These are phyloP conservation scores for Sebastes kiyomatsui DNA, from an alignment of 2,797 vertebrate genomes.

Conservation along the genomic window DNA sequence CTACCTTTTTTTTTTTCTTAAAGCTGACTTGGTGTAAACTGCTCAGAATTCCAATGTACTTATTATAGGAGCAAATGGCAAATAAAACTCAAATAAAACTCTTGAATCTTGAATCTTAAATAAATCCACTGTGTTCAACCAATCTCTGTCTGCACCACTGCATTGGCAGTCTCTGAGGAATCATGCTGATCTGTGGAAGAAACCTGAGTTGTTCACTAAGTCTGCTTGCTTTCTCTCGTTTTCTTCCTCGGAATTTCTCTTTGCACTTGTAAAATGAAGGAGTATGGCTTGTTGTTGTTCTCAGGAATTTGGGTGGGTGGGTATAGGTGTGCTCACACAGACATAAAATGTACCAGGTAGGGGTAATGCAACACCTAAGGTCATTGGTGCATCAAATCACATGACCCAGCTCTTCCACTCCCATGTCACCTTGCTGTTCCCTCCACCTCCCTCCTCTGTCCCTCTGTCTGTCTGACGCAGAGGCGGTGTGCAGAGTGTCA, in stretches of 20 bases:
- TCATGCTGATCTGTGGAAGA: not conserved
- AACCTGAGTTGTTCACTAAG: not conserved
- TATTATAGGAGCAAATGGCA: no score
- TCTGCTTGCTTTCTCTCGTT: not conserved
- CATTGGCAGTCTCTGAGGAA: not conserved
- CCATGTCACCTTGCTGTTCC: slow-evolving; percentile 52
- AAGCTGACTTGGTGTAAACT: no score
- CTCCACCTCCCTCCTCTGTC: slow-evolving; percentile 33
- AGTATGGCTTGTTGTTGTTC: not conserved
- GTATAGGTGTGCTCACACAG: no score
- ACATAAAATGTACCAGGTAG: slow-evolving; percentile 46
- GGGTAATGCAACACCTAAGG: slow-evolving; percentile 42
- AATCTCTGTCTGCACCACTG: not conserved
- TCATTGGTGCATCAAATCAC: slow-evolving; percentile 70
- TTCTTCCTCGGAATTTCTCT: not conserved
- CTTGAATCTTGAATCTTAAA: no score
- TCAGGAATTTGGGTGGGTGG: slow-evolving; percentile 12
- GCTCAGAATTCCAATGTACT: no score
- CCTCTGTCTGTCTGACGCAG: slow-evolving; percentile 30
- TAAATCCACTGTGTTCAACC: not conserved
- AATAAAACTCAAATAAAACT: no score
- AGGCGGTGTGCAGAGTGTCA: slow-evolving; percentile 55
- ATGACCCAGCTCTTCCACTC: slow-evolving; percentile 63
- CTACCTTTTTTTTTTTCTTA: no score
- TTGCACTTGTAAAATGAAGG: not conserved